Evolutionary conservation across 2,888 invertebrate species (phyloP), one percentile per base, ranked within the genome.

Genomic region (Steinernema hermaphroditum): DNA sequence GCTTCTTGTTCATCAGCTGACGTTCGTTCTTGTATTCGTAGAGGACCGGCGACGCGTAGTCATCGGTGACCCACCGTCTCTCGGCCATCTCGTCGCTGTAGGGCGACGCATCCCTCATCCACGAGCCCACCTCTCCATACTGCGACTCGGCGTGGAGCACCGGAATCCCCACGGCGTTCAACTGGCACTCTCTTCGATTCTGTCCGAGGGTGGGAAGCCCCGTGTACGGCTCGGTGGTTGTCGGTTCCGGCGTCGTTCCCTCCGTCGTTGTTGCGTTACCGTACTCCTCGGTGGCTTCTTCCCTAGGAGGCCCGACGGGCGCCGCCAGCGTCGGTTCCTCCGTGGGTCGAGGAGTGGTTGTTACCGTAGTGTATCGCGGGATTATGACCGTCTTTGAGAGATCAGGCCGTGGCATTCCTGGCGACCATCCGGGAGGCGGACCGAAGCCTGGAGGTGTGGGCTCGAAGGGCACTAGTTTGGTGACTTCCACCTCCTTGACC

Each of bases 71-170:
- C 85, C 85, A 86, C 46, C 86, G 78, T 41, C 83, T 78, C 29
- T 80, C 74, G 2, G 78, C 76, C 74, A 77, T 76, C 62, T 77
- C 75, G 12, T 76, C 72, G 6, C 76, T 75, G 1, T 70, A 37
- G 2, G 86, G 85, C 8, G 70, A 76, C 2, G 82, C 78, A 74
- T 86, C 86, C 32, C 85, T 75, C 82, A 85, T 82, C 86, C 86
- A 86, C 12, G 85, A 82, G 4, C 86, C 86, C 2, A 81, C 81
- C n/a, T 77, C 69, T 27, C 85, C 84, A 71, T 86, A 86, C 62
- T 86, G 86, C 0, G 84, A 84, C 73, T 84, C 85, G 0, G 86
- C 86, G 50, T 86, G 86, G 32, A 86, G 76, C 12, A 86, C 85
- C 0, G 86, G 86, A 37, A 85, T 87, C 16, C 86, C 86, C 9